Evolutionary conservation across 53 echinoderm and acorn worm species (phyloP).

Genomic region (Paelopatides confundens): DNA sequence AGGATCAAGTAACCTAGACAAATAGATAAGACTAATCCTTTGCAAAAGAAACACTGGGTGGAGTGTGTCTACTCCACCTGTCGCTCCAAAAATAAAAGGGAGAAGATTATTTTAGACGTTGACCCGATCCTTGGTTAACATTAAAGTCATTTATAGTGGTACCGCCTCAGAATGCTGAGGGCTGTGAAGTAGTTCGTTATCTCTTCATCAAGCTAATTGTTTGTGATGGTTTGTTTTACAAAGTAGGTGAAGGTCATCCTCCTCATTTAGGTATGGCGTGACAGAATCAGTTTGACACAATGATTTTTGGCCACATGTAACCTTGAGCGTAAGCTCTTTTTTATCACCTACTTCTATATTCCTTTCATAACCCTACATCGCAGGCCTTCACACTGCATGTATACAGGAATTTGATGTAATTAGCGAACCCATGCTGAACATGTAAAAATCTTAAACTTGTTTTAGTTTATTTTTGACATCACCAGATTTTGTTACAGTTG

Average conservation of each 20-base stretch:
- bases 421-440: slow-evolving; percentile 1
- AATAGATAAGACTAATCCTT: too few relatives aligned
- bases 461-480: slow-evolving; percentile 15
- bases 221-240: slow-evolving; percentile 4
- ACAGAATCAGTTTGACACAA: slow-evolving; percentile 30
- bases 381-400: slow-evolving; percentile 28
- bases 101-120: too few relatives aligned
- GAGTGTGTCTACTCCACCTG: too few relatives aligned
- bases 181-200: neutral
- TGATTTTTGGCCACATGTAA: neutral
- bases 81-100: too few relatives aligned
- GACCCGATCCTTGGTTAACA: too few relatives aligned
- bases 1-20: too few relatives aligned
- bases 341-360: neutral
- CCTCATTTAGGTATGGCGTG: neutral
- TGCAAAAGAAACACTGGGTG: too few relatives aligned
- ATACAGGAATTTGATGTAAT: slow-evolving; percentile 30
- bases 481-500: slow-evolving; percentile 38
- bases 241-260: neutral
- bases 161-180: too few relatives aligned
- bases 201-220: slow-evolving; percentile 29
- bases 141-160: too few relatives aligned
- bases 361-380: neutral
- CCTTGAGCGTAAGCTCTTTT: slow-evolving; percentile 19
- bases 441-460: slow-evolving; percentile 11